A percentile compares a stretch with the other conserved stretches of the same genome.
These are phyloP conservation scores for Geotrypetes seraphini DNA, from an alignment of 2,797 vertebrate species.

Conservation along the genomic window DNA sequence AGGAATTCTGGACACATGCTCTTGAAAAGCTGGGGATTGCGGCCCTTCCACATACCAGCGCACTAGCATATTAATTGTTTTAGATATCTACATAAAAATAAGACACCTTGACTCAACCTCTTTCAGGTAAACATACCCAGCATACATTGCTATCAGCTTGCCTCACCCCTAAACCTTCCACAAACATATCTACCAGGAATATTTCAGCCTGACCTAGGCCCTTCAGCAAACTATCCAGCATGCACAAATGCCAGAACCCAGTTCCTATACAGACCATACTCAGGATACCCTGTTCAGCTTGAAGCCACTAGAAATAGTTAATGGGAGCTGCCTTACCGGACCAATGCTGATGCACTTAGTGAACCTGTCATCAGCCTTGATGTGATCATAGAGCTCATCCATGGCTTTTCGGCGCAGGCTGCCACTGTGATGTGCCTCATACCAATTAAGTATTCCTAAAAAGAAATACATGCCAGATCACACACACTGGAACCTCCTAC, in stretches of 20 bases:
- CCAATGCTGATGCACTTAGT: slow-evolving; percentile 88
- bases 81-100: slow-evolving; percentile 70
- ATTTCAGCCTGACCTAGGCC: no score
- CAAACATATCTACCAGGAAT: no score
- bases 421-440: slow-evolving; percentile 75
- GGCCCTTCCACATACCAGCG: slow-evolving; percentile 81
- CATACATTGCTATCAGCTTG: neutral
- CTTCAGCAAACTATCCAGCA: no score
- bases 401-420: slow-evolving; percentile 58
- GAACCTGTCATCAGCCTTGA: slow-evolving; percentile 82
- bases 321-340: slow-evolving; percentile 55
- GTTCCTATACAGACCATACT: no score
- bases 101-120: neutral
- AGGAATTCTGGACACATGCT: slow-evolving; percentile 81
- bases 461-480: neutral
- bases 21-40: slow-evolving; percentile 64
- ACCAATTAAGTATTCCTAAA: slow-evolving; percentile 66
- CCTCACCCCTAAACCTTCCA: no score
- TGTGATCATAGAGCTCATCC: slow-evolving; percentile 73
- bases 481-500: no score
- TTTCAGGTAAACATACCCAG: no score
- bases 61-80: slow-evolving; percentile 91
- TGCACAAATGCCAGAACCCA: no score
- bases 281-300: neutral
- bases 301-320: neutral